phyloP scores from a whole-genome alignment of 2,113 vertebrate species.

The Cairina moschata region DNA sequence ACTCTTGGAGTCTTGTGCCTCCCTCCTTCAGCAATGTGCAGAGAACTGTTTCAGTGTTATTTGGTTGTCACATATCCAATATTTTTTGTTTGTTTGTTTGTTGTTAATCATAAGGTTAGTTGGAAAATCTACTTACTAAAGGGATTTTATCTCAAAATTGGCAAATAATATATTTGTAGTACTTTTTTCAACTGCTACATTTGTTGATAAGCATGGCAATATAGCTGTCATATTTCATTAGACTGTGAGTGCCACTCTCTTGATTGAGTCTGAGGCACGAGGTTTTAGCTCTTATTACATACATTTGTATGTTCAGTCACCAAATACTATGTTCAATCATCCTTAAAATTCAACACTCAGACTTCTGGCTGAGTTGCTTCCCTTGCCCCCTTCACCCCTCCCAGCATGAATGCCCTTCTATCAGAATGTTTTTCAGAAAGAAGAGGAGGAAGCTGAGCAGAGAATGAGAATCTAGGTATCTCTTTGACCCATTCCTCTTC shows the following conservation, averaged over 20 bases:
- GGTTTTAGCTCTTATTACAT: background rate
- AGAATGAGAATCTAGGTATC: background rate
- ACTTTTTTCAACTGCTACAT: background rate
- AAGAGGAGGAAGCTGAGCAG: background rate
- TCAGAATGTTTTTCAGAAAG: background rate
- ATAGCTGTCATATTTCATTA: slow-evolving; percentile 30
- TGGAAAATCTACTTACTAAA: slow-evolving; percentile 9
- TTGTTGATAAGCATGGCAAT: slow-evolving; percentile 23
- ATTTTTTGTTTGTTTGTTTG: background rate
- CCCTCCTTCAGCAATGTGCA: background rate
- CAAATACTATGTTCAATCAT: background rate
- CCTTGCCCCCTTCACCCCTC: background rate
- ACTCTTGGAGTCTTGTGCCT: background rate
- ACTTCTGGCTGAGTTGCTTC: background rate
- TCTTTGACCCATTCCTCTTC: background rate
- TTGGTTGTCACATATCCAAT: background rate
- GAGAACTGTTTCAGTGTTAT: slow-evolving; percentile 15
- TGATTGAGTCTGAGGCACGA: background rate
- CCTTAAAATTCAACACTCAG: background rate
- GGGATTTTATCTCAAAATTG: slow-evolving; percentile 12
- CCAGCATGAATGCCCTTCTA: background rate
- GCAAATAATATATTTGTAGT: slow-evolving; percentile 11
- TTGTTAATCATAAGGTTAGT: background rate
- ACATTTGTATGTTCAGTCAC: background rate
- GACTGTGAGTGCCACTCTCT: background rate